Percentiles rank a stretch among this genome's conserved stretches.
These are phyloP conservation scores for Miniopterus natalensis DNA, from an alignment of 2,113 vertebrate genomes.

Conservation along the genomic window DNA sequence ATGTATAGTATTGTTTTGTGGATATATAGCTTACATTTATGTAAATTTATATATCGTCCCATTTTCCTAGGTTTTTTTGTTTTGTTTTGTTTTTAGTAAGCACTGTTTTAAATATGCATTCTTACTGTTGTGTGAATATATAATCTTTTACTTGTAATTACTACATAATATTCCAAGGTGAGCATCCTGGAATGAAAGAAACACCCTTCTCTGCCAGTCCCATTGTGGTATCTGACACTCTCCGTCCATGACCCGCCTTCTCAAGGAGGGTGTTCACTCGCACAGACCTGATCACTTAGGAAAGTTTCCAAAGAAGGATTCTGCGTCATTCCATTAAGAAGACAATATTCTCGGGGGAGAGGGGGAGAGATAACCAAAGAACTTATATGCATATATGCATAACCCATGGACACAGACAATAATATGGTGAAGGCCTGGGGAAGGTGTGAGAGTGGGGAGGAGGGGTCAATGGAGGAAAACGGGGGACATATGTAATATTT, in stretches of 20 bases:
- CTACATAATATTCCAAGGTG: neutral
- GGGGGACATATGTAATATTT: neutral
- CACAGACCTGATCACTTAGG: constrained; percentile 1
- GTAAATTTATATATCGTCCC: neutral
- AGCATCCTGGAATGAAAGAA: neutral
- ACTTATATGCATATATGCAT: no score
- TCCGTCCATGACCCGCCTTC: neutral
- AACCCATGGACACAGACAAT: no score
- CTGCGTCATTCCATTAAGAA: constrained; percentile 42
- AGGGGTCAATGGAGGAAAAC: no score
- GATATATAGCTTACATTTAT: neutral
- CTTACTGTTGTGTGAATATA: neutral
- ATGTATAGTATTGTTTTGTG: neutral
- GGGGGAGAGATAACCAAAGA: no score
- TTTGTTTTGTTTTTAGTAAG: neutral
- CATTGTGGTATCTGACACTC: neutral
- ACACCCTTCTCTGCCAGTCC: neutral
- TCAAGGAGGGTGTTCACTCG: neutral
- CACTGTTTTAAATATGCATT: neutral
- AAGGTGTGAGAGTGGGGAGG: no score
- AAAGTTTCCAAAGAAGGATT: constrained; percentile 27
- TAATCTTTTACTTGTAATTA: neutral
- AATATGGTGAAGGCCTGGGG: no score
- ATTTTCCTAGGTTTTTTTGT: neutral
- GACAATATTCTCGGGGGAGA: no score